Evolutionary conservation across 1,140 invertebrate species (phyloP).

Genomic region (Drosophila lowei): DNA sequence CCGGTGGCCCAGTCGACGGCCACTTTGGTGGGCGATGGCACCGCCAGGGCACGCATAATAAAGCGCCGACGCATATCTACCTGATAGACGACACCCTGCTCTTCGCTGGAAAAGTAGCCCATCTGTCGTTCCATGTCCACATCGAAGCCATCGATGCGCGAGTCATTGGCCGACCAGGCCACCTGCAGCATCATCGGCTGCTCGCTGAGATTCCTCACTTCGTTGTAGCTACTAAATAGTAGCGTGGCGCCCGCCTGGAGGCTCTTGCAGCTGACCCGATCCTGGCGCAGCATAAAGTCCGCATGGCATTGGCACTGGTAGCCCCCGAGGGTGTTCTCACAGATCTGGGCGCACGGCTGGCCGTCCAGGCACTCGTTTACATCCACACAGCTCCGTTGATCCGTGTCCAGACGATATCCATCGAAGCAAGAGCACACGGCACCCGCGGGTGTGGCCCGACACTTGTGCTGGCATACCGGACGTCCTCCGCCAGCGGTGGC

Average conservation of each 20-base stretch:
- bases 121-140: slow-evolving; percentile 75
- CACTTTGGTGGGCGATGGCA: slow-evolving; percentile 87
- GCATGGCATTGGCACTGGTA: slow-evolving; percentile 89
- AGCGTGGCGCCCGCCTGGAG: slow-evolving; percentile 84
- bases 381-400: slow-evolving; percentile 85
- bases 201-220: slow-evolving; percentile 84
- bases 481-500: neutral
- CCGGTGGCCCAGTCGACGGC: slow-evolving; percentile 89
- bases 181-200: slow-evolving; percentile 77
- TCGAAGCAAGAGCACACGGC: slow-evolving; percentile 89
- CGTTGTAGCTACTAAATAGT: slow-evolving; percentile 84
- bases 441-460: slow-evolving; percentile 79
- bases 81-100: slow-evolving; percentile 72
- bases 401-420: slow-evolving; percentile 87
- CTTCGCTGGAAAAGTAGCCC: slow-evolving; percentile 83
- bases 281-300: slow-evolving; percentile 85
- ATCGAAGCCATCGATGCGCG: slow-evolving; percentile 84
- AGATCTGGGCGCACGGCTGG: slow-evolving; percentile 91
- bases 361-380: slow-evolving; percentile 88
- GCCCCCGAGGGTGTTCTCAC: slow-evolving; percentile 88
- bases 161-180: slow-evolving; percentile 81
- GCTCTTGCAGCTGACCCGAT: slow-evolving; percentile 90
- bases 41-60: slow-evolving; percentile 83
- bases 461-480: slow-evolving; percentile 84
- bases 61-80: slow-evolving; percentile 54